Percentiles rank a stretch among this genome's conserved stretches.
These are phyloP conservation scores for Hyles euphorbiae DNA, from an alignment of 1,140 invertebrate species.

Conservation along the genomic window DNA sequence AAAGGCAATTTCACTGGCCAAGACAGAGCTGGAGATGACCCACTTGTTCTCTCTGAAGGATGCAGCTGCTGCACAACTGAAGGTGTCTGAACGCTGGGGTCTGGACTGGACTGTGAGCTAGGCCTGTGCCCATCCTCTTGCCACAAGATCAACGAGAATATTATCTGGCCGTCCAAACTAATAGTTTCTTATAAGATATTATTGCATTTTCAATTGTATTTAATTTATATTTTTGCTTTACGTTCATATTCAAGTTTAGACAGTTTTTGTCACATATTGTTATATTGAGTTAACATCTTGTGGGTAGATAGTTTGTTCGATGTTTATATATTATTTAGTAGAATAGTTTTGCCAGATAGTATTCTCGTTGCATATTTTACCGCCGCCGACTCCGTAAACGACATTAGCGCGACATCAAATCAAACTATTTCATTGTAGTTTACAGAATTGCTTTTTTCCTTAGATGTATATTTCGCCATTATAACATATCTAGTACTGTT, in stretches of 20 bases:
- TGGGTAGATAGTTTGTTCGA: too few relatives aligned
- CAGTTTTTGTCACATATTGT: background rate
- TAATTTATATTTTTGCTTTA: constrained; percentile 12
- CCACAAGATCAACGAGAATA: constrained; percentile 43
- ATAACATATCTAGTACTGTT: constrained; percentile 3
- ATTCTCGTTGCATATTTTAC: constrained; percentile 30
- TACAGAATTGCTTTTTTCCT: constrained; percentile 1
- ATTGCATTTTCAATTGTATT: constrained; percentile 8
- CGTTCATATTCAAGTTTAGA: constrained; percentile 7
- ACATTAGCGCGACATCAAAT: background rate
- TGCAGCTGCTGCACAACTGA: constrained; percentile 90
- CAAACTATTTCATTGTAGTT: too few relatives aligned
- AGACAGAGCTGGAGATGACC: constrained; percentile 89
- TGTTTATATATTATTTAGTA: too few relatives aligned
- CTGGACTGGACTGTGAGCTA: constrained; percentile 75
- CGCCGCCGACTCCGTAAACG: constrained; percentile 24
- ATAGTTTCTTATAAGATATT: background rate
- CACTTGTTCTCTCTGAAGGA: constrained; percentile 91
- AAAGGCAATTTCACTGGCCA: constrained; percentile 90
- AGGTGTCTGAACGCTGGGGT: constrained; percentile 86
- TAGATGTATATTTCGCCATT: constrained; percentile 7
- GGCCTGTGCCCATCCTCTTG: constrained; percentile 21
- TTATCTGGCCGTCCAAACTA: constrained; percentile 16
- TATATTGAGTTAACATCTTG: too few relatives aligned
- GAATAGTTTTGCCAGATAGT: constrained; percentile 17